These are phyloP conservation scores for Tortrix viridana DNA, from an alignment of 2,888 invertebrate species.

Conservation along the genomic window DNA sequence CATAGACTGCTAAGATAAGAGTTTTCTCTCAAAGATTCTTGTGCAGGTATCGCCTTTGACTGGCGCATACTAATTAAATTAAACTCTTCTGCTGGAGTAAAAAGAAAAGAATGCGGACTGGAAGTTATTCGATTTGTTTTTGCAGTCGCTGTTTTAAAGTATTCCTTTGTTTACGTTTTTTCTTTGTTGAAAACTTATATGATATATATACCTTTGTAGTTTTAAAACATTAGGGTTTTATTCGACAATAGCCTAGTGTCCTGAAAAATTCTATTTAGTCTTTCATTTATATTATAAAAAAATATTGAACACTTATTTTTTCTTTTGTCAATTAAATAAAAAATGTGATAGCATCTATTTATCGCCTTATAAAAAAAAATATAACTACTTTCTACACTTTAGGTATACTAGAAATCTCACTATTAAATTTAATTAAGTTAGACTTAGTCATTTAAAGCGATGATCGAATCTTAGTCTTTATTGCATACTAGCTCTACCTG, in stretches of 20 bases:
- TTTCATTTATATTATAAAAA: too few species aligned
- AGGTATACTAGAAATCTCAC: too few species aligned
- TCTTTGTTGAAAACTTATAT: neutral
- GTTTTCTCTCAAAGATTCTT: slow-evolving; percentile 55
- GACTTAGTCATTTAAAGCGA: too few species aligned
- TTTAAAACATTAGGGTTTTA: neutral
- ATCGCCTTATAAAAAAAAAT: too few species aligned
- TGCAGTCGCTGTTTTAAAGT: slow-evolving; percentile 19
- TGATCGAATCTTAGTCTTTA: too few species aligned
- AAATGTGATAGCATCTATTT: too few species aligned
- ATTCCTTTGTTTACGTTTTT: slow-evolving; percentile 7
- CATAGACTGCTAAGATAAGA: slow-evolving; percentile 55
- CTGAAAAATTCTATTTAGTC: too few species aligned
- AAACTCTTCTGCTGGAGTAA: slow-evolving; percentile 27
- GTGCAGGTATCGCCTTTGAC: slow-evolving; percentile 42
- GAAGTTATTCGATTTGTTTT: slow-evolving; percentile 34
- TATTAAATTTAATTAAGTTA: too few species aligned
- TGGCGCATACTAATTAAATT: slow-evolving; percentile 41
- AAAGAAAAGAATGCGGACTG: slow-evolving; percentile 32
- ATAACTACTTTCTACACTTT: too few species aligned
- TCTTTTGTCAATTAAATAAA: too few species aligned
- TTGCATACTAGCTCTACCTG: too few species aligned
- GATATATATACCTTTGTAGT: neutral
- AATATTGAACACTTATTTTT: too few species aligned
- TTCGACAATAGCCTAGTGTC: neutral